Conservation (phyloP, 2,888 invertebrate genomes). For the Smittia sp. region DNA sequence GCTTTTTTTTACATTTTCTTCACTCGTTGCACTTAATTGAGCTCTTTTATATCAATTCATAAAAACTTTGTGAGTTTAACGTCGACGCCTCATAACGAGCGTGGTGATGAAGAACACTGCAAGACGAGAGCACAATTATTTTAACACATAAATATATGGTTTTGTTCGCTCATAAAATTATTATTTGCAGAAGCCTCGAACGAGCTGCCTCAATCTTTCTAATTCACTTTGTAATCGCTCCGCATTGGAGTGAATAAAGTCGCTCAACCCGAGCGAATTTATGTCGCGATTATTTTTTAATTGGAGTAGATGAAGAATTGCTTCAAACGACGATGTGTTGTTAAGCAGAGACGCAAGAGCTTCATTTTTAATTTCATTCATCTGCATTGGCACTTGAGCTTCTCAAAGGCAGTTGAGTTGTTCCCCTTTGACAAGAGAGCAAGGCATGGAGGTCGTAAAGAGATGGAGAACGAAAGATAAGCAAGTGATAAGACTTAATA, state of each 20-base stretch:
- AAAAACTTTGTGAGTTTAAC: slow-evolving; percentile 24
- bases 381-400: not conserved
- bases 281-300: slow-evolving; percentile 31
- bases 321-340: not conserved
- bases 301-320: slow-evolving; percentile 1
- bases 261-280: slow-evolving; percentile 4
- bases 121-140: slow-evolving; percentile 7
- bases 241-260: too few relatives aligned
- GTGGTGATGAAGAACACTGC: not conserved
- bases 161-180: slow-evolving; percentile 19
- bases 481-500: slow-evolving; percentile 40
- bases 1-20: not conserved
- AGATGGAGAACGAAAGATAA: slow-evolving; percentile 22
- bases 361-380: not conserved
- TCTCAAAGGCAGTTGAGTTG: too few relatives aligned
- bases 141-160: not conserved
- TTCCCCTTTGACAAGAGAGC: too few relatives aligned
- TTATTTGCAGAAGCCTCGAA: slow-evolving; percentile 36
- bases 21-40: slow-evolving; percentile 34
- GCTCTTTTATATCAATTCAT: slow-evolving; percentile 32
- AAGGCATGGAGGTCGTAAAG: not conserved
- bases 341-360: not conserved
- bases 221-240: slow-evolving; percentile 26
- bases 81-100: not conserved
- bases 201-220: not conserved